These are phyloP conservation scores for Tupiocoris notatus DNA, from an alignment of 2,888 invertebrate species.

Conservation along the genomic window DNA sequence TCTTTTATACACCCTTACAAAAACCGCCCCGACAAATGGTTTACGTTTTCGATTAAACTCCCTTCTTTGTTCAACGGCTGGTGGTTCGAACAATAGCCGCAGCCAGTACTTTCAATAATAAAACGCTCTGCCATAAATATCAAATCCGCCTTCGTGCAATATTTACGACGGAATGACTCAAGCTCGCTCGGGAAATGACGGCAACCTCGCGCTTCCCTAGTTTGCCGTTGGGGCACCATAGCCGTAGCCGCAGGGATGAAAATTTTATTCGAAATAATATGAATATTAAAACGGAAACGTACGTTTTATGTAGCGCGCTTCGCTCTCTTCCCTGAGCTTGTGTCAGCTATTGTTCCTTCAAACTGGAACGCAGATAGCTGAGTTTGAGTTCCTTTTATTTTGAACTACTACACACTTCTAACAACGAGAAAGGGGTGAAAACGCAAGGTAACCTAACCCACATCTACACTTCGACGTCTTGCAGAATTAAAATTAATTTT, in stretches of 20 bases:
- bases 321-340: too few relatives aligned
- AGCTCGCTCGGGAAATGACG: constrained; percentile 22
- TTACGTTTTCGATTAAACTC: too few relatives aligned
- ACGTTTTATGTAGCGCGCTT: not conserved
- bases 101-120: constrained; percentile 9
- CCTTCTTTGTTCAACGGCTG: too few relatives aligned
- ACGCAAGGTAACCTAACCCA: too few relatives aligned
- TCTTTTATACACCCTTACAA: too few relatives aligned
- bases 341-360: not conserved
- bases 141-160: constrained; percentile 21
- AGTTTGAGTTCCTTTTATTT: not conserved
- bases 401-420: not conserved
- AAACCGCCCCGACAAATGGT: too few relatives aligned
- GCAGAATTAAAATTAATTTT: constrained; percentile 38
- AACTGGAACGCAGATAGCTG: not conserved
- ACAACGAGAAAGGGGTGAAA: too few relatives aligned
- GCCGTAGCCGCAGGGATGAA: not conserved
- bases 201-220: not conserved
- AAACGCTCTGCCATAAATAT: constrained; percentile 24
- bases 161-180: constrained; percentile 35
- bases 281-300: not conserved
- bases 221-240: not conserved
- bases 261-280: not conserved
- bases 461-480: constrained; percentile 10
- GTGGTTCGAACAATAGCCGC: not conserved